phyloP scores from a whole-genome alignment of 2,888 invertebrate genomes.

The Lycia hirtaria region DNA sequence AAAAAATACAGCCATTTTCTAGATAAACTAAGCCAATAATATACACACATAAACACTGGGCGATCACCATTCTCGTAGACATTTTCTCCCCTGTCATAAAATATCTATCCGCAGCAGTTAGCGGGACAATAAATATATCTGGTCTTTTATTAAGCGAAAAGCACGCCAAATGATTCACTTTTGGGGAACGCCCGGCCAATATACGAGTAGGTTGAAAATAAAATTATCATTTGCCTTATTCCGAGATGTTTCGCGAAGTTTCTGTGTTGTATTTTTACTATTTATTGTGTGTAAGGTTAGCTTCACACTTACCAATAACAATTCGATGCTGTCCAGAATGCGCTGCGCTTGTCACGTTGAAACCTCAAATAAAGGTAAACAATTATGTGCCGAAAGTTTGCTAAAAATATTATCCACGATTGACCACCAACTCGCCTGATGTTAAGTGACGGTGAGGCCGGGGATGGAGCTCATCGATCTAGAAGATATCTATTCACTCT shows the following conservation, averaged over 20 bases:
- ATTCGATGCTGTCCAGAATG: no score
- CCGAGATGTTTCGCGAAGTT: conserved; percentile 17
- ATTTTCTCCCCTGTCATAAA: conserved; percentile 25
- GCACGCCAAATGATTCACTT: conserved; percentile 39
- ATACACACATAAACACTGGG: conserved; percentile 39
- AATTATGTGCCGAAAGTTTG: no score
- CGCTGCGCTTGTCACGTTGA: no score
- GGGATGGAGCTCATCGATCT: no score
- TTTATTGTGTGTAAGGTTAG: no score
- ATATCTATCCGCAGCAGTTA: conserved; percentile 26
- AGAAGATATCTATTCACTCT: no score
- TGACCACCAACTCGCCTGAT: no score
- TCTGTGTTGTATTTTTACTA: no score
- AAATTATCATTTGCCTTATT: conserved; percentile 33
- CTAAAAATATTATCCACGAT: no score
- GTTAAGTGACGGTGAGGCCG: no score
- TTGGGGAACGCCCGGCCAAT: conserved; percentile 30
- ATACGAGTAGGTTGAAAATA: conserved; percentile 30
- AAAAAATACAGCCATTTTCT: conserved; percentile 75
- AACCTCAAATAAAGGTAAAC: no score
- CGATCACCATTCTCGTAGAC: conserved; percentile 26
- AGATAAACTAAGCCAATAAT: conserved; percentile 54
- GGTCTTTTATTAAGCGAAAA: conserved; percentile 36
- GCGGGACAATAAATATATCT: conserved; percentile 33
- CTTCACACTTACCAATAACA: no score